Evolutionary conservation across 2,797 vertebrate species (phyloP), one percentile per base, ranked within the genome.

Genomic region (Phrynocephalus vlangalii): DNA sequence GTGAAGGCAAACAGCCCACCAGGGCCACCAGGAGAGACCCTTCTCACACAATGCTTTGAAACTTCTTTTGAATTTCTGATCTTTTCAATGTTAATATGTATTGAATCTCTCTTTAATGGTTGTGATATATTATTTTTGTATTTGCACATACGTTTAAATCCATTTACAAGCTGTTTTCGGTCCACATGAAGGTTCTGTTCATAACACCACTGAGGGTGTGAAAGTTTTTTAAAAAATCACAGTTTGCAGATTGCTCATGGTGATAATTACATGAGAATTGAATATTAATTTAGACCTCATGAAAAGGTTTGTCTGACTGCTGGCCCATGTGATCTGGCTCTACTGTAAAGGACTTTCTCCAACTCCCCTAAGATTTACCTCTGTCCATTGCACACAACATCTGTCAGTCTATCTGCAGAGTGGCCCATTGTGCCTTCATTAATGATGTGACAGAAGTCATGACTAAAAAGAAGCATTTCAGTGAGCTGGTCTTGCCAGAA

Each of bases 401-500:
- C 52, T 56, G 52, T 77, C 44, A 30, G 70, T 15, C 11, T n/a
- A 24, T 18, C 15, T 44, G 11, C 11, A 52, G 67, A 68, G 30
- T 33, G 30, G 30, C 6, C 10, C 11, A 44, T 30, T 24, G 28
- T n/a, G 56, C 18, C 67, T 66, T 70, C 67, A 22, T 72, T 20
- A 24, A 79, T 1, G 50, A 83, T 44, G 88, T 67, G 56, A 87
- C 85, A 68, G 4, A 3, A 82, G 56, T 85, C 89, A 85, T 52
- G 67, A 87, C 72, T 24, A 0, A 52, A 86, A 84, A 90, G 63
- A 72, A 78, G 85, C 13, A 68, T 82, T 67, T 48, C 79, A 85
- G 7, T 11, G 26, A 86, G 20, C 77, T 5, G 28, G 24, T 83
- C 89, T 91, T 85, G 85, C 82, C 33, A 71, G 2, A 89, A 87